phyloP scores from a whole-genome alignment of 1,140 invertebrate species.

The Pogonomyrmex californicus region DNA sequence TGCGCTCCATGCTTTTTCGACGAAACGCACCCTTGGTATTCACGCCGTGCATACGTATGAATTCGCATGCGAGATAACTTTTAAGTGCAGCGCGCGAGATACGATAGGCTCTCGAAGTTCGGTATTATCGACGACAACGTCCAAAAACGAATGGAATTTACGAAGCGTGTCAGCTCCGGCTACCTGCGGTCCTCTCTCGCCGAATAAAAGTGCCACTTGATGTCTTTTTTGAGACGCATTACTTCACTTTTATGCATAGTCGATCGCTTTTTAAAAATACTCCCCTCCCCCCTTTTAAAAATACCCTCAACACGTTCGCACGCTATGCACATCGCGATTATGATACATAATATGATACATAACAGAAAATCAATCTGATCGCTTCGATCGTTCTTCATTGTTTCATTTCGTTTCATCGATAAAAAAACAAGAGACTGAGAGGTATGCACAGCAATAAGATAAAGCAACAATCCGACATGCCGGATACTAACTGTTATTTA shows the following conservation, averaged over 20 bases:
- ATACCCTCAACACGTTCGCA: no score
- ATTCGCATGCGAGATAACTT: conserved; percentile 23
- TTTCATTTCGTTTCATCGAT: neutral
- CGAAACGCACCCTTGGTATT: conserved; percentile 8
- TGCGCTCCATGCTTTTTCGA: conserved; percentile 38
- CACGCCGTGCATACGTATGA: conserved; percentile 2
- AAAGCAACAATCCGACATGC: neutral
- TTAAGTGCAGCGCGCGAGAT: neutral
- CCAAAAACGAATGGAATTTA: conserved; percentile 33
- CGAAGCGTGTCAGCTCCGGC: neutral
- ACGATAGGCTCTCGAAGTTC: neutral
- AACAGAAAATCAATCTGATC: neutral
- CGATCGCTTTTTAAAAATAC: neutral
- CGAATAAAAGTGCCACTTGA: conserved; percentile 16
- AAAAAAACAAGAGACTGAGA: neutral
- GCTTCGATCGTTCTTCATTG: no score
- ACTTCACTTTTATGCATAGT: neutral
- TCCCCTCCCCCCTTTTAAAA: no score
- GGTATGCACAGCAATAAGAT: neutral
- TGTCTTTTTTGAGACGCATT: neutral
- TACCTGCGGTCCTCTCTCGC: neutral
- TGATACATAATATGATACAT: no score
- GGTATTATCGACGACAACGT: conserved; percentile 1
- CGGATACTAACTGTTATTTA: conserved; percentile 28
- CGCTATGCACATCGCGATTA: no score